phyloP scores from a whole-genome alignment of 2,888 invertebrate genomes.

The Dascillus cervinus region DNA sequence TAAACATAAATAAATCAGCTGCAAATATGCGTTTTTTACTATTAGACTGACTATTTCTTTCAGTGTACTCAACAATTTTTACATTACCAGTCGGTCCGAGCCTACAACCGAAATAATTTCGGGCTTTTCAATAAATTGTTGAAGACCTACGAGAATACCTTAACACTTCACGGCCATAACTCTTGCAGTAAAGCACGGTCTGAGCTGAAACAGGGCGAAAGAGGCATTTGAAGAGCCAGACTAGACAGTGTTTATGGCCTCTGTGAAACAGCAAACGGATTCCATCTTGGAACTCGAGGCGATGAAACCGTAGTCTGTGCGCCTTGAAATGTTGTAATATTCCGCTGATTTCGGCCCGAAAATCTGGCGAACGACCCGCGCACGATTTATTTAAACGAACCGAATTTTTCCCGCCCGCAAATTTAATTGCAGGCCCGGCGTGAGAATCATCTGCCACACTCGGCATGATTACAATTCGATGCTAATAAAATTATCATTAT shows the following conservation, averaged over 20 bases:
- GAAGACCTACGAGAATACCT: conserved; percentile 1
- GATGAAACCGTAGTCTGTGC: conserved; percentile 15
- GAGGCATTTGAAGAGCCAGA: conserved; percentile 8
- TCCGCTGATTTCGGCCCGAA: conserved; percentile 16
- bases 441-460: conserved; percentile 29
- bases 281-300: conserved; percentile 14
- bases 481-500: conserved; percentile 46
- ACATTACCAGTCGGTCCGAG: too few relatives aligned
- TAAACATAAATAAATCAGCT: too few relatives aligned
- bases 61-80: too few relatives aligned
- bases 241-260: conserved; percentile 19
- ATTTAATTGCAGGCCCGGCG: too few relatives aligned
- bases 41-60: too few relatives aligned
- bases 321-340: conserved; percentile 15
- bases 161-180: conserved; percentile 5
- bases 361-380: conserved; percentile 12
- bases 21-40: too few relatives aligned
- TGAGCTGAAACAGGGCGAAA: neutral
- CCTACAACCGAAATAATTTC: too few relatives aligned
- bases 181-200: too few relatives aligned
- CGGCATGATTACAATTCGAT: conserved; percentile 42
- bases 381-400: too few relatives aligned
- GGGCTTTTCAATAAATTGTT: conserved; percentile 4
- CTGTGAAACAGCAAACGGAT: conserved; percentile 19
- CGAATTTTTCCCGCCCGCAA: too few relatives aligned